Base-by-base conservation (phyloP, 2,888 invertebrate species). In the Polydrusus tereticollis region DNA sequence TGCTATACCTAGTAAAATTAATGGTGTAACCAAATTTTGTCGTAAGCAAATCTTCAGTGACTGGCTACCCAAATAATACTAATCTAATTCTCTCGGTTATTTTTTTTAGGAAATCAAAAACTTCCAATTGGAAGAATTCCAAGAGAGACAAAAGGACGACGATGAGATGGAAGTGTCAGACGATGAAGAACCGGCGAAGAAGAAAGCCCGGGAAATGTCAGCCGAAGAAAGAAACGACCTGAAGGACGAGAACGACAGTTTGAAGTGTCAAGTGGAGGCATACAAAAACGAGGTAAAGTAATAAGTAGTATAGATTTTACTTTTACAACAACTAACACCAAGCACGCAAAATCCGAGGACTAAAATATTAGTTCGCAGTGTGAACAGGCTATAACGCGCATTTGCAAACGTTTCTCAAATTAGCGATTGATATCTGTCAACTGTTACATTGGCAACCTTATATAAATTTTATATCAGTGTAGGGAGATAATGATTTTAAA, bases 141-240 rank as follows among this genome's bases (percentile, higher is more conserved):
- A 90, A 91, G 75, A 90, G 36, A 88, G 87, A 79, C 90, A 90
- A 69, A 87, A 88, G 77, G 92, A 92, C 43, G 94, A 94, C 80
- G 94, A 93, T 79, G 95, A 95, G 86, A 95, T 95, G 95, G 95
- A 95, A 79, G 90, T 95, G 78, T 94, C 94, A 0, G 94, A 94
- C 82, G 90, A 90, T 45, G 94, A 94, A 75, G 90, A 91, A 45
- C 85, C 85, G 1, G 77, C 65, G 1, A 83, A 82, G 69, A 83
- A 82, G 60, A 82, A 80, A 80, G 85, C 65, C 38, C 76, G 50
- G 47, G 81, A 80, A 43, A 68, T 71, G 64, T 77, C 72, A 12
- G 75, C 62, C 23, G 82, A 80, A 52, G 82, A 82, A 60, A 79
- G 78, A 41, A 80, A 81, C 29, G 80, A 76, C 36, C 78, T 88